Evolutionary conservation across 2,113 vertebrate species (phyloP).

Genomic region (Callionymus lyra): DNA sequence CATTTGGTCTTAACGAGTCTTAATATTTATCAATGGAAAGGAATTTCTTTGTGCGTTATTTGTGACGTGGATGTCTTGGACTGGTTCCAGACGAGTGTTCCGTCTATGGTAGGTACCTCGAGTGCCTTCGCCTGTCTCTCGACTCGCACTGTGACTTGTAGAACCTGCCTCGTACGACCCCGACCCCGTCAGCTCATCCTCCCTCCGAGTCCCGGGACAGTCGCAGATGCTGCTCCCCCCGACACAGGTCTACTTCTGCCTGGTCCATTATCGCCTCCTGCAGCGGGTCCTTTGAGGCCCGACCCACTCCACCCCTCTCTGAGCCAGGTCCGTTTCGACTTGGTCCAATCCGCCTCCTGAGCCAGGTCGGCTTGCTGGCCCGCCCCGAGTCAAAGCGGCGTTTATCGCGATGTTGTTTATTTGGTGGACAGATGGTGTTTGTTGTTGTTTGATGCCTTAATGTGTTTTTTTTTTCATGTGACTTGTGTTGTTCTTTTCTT

Average conservation of each 20-base stretch:
- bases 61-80: too few relatives aligned
- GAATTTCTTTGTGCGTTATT: too few relatives aligned
- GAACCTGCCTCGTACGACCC: conserved; percentile 29
- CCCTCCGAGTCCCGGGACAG: not conserved
- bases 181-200: conserved; percentile 8
- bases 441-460: conserved; percentile 59
- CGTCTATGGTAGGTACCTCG: conserved; percentile 64
- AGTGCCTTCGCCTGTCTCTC: conserved; percentile 67
- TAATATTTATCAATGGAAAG: too few relatives aligned
- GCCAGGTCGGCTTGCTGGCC: too few relatives aligned
- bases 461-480: conserved; percentile 43
- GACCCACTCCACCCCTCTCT: conserved; percentile 7
- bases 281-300: not conserved
- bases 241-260: too few relatives aligned
- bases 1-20: too few relatives aligned
- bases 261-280: too few relatives aligned
- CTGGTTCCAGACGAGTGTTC: conserved; percentile 32
- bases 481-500: conserved; percentile 13
- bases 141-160: conserved; percentile 66
- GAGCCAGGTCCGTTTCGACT: not conserved
- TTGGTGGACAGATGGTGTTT: conserved; percentile 36
- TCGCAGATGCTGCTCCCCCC: conserved; percentile 3
- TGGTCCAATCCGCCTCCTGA: too few relatives aligned
- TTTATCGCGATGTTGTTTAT: conserved; percentile 31
- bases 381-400: conserved; percentile 9